These are phyloP conservation scores for Ascidia mentula DNA, from an alignment of 23 tunicate genomes.

Conservation along the genomic window DNA sequence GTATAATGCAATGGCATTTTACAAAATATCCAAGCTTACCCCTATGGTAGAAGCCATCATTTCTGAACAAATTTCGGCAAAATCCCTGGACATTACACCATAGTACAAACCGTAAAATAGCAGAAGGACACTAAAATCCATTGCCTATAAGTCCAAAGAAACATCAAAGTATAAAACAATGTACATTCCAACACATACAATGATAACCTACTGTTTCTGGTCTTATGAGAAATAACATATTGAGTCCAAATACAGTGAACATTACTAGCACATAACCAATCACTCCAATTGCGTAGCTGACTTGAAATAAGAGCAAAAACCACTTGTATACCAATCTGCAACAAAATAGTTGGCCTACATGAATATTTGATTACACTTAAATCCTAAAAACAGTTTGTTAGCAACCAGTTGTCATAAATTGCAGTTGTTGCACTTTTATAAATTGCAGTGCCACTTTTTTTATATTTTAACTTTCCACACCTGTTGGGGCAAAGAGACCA, in stretches of 20 bases:
- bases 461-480: too few relatives aligned
- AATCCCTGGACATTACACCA: constrained; percentile 92
- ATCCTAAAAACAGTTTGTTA: too few relatives aligned
- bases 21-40: constrained; percentile 23
- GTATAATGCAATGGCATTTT: not conserved
- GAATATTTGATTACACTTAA: too few relatives aligned
- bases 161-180: not conserved
- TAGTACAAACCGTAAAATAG: constrained; percentile 93
- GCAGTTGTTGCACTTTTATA: too few relatives aligned
- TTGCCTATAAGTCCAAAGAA: constrained; percentile 44
- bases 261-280: constrained; percentile 70
- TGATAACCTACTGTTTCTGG: constrained; percentile 76
- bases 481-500: too few relatives aligned
- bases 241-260: constrained; percentile 81
- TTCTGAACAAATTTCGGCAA: constrained; percentile 96
- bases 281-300: constrained; percentile 81
- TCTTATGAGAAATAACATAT: constrained; percentile 59
- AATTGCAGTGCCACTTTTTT: too few relatives aligned
- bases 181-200: not conserved
- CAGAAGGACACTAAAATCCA: constrained; percentile 69
- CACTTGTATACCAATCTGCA: constrained; percentile 88
- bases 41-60: constrained; percentile 98
- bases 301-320: constrained; percentile 79
- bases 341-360: too few relatives aligned
- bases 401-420: too few relatives aligned